Conservation (phyloP, 2,888 invertebrate genomes). For the Linnaemya vulpina region DNA sequence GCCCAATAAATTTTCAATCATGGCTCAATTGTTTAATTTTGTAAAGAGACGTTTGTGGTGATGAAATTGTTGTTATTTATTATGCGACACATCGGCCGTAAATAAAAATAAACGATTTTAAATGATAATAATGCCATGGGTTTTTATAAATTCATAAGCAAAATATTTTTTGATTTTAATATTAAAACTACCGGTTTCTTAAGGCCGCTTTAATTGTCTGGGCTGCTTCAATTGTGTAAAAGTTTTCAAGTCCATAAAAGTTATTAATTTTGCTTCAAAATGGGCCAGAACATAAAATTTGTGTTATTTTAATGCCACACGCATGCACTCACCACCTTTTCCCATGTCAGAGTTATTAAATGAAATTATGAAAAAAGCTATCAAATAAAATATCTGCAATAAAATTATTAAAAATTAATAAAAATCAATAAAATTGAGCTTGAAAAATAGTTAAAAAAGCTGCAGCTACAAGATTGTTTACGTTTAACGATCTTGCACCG, state of each 20-base stretch:
- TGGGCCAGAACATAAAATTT: constrained; percentile 10
- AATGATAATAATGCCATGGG: neutral
- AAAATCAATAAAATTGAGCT: neutral
- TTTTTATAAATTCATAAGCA: neutral
- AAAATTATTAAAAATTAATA: neutral
- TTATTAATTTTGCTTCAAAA: constrained; percentile 12
- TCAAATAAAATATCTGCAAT: neutral
- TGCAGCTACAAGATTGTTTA: neutral
- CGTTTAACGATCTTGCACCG: too few species aligned
- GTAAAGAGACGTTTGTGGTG: neutral
- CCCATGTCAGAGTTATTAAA: constrained; percentile 10
- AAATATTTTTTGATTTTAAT: neutral
- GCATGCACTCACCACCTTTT: neutral
- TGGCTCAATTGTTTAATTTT: constrained; percentile 12
- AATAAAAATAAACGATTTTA: neutral
- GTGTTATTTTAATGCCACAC: neutral
- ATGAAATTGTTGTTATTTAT: neutral
- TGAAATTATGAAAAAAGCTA: neutral
- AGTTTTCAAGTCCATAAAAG: neutral
- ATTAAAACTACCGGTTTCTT: constrained; percentile 17
- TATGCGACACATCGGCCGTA: neutral
- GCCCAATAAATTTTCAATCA: constrained; percentile 2
- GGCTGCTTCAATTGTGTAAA: constrained; percentile 10
- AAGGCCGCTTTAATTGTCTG: neutral
- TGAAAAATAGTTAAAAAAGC: neutral